These are phyloP conservation scores for Chionis minor DNA, from an alignment of 2,113 vertebrate genomes.

Conservation along the genomic window DNA sequence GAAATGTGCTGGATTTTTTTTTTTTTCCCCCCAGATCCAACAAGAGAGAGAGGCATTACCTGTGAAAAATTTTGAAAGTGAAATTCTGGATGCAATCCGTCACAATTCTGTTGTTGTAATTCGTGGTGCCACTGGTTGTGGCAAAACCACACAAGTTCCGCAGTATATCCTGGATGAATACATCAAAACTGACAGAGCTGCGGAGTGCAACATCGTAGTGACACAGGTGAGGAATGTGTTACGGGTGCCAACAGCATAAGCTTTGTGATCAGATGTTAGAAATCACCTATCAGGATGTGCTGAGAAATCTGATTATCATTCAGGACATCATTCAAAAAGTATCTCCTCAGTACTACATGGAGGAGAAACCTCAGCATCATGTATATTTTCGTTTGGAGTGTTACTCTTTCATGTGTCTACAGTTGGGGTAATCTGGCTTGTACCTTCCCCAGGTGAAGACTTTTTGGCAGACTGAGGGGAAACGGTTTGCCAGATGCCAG, in stretches of 20 bases:
- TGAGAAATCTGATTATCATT: background rate
- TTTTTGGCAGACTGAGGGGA: background rate
- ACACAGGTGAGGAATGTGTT: constrained; percentile 84
- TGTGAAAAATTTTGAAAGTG: constrained; percentile 88
- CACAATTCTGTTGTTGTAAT: constrained; percentile 89
- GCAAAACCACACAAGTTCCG: constrained; percentile 96
- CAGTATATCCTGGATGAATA: constrained; percentile 94
- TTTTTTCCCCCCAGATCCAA: constrained; percentile 79
- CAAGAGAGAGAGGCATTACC: constrained; percentile 83
- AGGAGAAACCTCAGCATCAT: background rate
- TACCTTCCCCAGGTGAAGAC: background rate
- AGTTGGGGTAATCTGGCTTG: background rate
- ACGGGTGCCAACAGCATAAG: background rate
- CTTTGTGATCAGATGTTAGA: background rate
- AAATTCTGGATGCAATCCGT: constrained; percentile 81
- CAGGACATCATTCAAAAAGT: background rate
- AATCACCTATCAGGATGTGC: background rate
- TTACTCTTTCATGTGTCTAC: background rate
- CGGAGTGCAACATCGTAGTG: constrained; percentile 94
- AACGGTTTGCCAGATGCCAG: background rate
- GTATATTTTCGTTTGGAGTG: background rate
- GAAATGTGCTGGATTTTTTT: background rate
- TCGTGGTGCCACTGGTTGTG: constrained; percentile 94
- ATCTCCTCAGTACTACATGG: background rate
- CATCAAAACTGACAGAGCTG: constrained; percentile 76